A percentile compares a stretch with the other conserved stretches of the same genome.
phyloP scores from a whole-genome alignment of 2,888 invertebrate species.

The Agrypnus murinus region DNA sequence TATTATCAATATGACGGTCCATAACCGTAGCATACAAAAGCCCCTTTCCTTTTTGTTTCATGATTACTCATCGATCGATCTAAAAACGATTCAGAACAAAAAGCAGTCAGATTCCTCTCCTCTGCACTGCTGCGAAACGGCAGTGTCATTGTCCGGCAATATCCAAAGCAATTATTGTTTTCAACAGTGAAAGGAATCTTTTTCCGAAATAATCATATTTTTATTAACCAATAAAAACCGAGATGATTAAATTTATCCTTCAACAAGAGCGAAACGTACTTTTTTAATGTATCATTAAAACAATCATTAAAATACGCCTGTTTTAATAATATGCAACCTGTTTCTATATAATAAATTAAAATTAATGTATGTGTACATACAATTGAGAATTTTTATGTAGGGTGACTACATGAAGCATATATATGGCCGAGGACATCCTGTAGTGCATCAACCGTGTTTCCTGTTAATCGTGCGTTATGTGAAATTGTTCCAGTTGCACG shows the following conservation, averaged over 20 bases:
- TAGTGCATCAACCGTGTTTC: constrained; percentile 51
- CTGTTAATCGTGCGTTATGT: constrained; percentile 43
- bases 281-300: no score
- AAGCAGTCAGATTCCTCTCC: neutral
- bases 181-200: constrained; percentile 14
- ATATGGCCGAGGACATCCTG: constrained; percentile 49
- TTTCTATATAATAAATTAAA: constrained; percentile 4
- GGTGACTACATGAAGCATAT: constrained; percentile 12
- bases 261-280: neutral
- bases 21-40: no score
- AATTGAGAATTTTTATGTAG: constrained; percentile 22
- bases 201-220: neutral
- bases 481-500: constrained; percentile 42
- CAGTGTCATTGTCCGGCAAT: constrained; percentile 23
- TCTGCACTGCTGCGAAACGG: constrained; percentile 1
- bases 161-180: neutral
- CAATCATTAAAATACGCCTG: no score
- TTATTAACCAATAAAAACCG: constrained; percentile 1
- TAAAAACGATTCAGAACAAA: no score
- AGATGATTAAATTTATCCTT: constrained; percentile 7
- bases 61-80: no score
- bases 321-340: neutral
- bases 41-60: no score
- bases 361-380: constrained; percentile 16
- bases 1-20: no score